Conservation (phyloP, 2,888 invertebrate species). For the Acheta domesticus region DNA sequence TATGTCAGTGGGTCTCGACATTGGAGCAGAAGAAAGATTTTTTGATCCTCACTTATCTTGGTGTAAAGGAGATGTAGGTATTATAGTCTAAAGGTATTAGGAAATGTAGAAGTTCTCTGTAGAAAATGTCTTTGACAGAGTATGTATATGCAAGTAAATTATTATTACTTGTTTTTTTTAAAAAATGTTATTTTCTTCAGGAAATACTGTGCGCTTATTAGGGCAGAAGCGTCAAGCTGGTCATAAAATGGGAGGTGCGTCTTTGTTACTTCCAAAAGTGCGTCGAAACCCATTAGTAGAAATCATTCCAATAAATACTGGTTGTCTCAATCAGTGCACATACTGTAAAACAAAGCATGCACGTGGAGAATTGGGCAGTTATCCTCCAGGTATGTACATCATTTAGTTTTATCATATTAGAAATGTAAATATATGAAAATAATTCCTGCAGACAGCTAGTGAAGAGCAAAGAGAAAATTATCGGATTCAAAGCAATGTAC, state of each 20-base stretch:
- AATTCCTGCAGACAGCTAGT: background rate
- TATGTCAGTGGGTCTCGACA: too few species aligned
- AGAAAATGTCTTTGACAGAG: too few species aligned
- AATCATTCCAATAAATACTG: conserved; percentile 94
- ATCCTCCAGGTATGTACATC: conserved; percentile 57
- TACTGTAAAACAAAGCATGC: conserved; percentile 99
- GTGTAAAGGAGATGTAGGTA: too few species aligned
- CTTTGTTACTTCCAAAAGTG: conserved; percentile 86
- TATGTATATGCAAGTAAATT: too few species aligned
- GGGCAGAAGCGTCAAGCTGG: conserved; percentile 79
- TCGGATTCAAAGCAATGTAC: background rate
- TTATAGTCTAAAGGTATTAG: too few species aligned
- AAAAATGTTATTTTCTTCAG: conserved; percentile 44
- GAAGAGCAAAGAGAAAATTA: background rate
- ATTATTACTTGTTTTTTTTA: too few species aligned
- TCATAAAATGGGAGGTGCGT: conserved; percentile 81
- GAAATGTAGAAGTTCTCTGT: too few species aligned
- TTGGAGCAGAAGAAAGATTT: too few species aligned
- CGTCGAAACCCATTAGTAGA: conserved; percentile 94
- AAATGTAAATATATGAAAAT: background rate
- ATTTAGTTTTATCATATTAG: background rate
- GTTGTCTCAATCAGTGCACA: conserved; percentile 96
- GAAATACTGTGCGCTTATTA: conserved; percentile 70
- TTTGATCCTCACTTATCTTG: too few species aligned
- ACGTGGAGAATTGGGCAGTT: conserved; percentile 92